phyloP scores from a whole-genome alignment of 2,113 vertebrate species.

The Peucedramus taeniatus region DNA sequence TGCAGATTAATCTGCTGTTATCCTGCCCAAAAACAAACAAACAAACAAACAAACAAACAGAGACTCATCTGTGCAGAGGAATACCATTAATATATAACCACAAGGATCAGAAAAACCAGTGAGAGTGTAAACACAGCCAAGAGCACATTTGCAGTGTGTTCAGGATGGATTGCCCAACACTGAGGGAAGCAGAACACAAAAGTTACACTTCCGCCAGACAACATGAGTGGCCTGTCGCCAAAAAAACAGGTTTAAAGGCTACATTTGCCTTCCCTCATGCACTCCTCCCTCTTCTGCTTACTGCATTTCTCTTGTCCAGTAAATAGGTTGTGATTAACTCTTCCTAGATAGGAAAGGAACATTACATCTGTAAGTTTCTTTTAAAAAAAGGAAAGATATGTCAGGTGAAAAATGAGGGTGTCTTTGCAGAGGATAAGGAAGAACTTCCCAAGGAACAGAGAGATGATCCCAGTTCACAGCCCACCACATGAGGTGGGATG shows the following conservation, averaged over 20 bases:
- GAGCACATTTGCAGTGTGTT: slow-evolving; percentile 47
- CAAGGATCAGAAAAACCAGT: not conserved
- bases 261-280: not conserved
- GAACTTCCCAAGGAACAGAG: not conserved
- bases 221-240: slow-evolving; percentile 46
- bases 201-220: slow-evolving; percentile 59
- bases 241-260: slow-evolving; percentile 18
- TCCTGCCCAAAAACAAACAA: not conserved
- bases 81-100: not conserved
- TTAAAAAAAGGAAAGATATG: not conserved
- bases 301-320: not conserved
- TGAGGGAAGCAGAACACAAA: slow-evolving; percentile 64
- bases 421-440: not conserved
- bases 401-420: not conserved
- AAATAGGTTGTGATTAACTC: not conserved
- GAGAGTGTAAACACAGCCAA: not conserved
- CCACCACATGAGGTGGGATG: not conserved
- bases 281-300: not conserved
- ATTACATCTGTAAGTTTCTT: not conserved
- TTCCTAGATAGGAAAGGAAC: slow-evolving; percentile 26
- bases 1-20: not conserved
- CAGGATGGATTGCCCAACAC: slow-evolving; percentile 68
- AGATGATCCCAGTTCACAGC: not conserved
- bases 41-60: not conserved
- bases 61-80: not conserved